Percentiles rank a stretch among this genome's conserved stretches.
phyloP scores from a whole-genome alignment of 2,888 invertebrate genomes.

The Parelbella ahira region DNA sequence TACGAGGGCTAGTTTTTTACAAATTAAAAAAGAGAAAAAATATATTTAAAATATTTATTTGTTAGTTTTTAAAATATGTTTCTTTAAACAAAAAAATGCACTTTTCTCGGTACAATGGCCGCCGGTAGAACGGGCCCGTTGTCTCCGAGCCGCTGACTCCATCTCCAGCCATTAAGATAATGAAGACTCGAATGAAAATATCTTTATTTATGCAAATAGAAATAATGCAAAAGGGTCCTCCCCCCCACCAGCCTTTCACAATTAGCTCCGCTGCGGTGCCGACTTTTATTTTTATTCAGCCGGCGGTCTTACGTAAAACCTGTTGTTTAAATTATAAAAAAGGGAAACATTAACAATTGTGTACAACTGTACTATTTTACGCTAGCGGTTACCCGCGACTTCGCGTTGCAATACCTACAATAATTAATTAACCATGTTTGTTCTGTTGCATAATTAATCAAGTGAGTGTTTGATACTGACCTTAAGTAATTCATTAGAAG shows the following conservation, averaged over 20 bases:
- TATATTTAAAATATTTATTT: not conserved
- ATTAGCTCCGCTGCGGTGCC: conserved; percentile 12
- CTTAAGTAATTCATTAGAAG: no score
- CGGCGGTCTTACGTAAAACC: conserved; percentile 5
- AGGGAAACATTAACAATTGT: no score
- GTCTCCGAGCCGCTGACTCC: conserved; percentile 21
- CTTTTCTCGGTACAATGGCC: conserved; percentile 14
- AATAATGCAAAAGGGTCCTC: conserved; percentile 14
- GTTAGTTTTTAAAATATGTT: conserved; percentile 5
- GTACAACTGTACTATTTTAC: no score
- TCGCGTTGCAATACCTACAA: no score
- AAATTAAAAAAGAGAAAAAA: no score
- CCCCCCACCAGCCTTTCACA: conserved; percentile 11
- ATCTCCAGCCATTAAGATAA: conserved; percentile 25
- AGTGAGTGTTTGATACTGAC: no score
- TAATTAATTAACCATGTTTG: no score
- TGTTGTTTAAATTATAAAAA: conserved; percentile 10
- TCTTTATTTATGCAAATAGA: conserved; percentile 24
- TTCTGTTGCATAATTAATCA: no score
- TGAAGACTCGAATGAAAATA: conserved; percentile 21
- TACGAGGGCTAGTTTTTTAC: no score
- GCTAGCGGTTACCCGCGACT: no score
- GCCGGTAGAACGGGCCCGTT: conserved; percentile 3
- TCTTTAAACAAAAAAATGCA: conserved; percentile 8
- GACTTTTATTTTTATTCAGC: conserved; percentile 2